Evolutionary conservation across 2,797 vertebrate genomes (phyloP), one percentile per base, ranked within the genome.

Genomic region (Natrix natrix): DNA sequence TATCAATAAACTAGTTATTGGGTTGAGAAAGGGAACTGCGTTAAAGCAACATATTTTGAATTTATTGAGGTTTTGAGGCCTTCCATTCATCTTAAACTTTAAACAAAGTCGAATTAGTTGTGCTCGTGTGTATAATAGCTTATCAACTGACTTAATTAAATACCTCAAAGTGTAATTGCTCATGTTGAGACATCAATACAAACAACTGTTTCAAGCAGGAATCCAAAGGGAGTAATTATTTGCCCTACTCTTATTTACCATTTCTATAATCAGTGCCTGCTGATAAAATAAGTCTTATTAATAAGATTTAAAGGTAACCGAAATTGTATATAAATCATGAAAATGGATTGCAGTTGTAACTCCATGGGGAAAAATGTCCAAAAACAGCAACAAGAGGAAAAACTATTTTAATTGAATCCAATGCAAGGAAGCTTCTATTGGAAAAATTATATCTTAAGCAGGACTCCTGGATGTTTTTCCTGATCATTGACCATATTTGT

Each of bases 271-370:
- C 48, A 93, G 48, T 90, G 88, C 52, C 32, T 61, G 24, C n/a
- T 91, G 93, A 93, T 61, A 93, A 86, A 91, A 63, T 91, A 93
- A 91, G n/a, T 89, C 69, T 63, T 89, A 74, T 91, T 93, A 91
- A 91, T 86, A 89, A 93, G 90, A 91, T 86, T 89, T 89, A 54
- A 91, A 17, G 56, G 54, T 88, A 86, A 91, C 55, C 63, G 5
- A 63, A 89, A 93, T 48, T 55, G 90, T 89, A 59, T 93, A 32
- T 86, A 89, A 91, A 89, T 83, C 59, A 63, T 91, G 56, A 83
- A n/a, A n/a, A 56, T 37, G 61, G 57, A 86, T 48, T 91, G 48
- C 37, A 52, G 48, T 43, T 61, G 48, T 13, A 78, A 83, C 52
- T 83, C 48, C 69, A 43, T 91, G 61, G 22, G 16, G 28, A 87